Evolutionary conservation across 2,113 vertebrate genomes (phyloP).

Genomic region (Nyctereutes procyonoides): DNA sequence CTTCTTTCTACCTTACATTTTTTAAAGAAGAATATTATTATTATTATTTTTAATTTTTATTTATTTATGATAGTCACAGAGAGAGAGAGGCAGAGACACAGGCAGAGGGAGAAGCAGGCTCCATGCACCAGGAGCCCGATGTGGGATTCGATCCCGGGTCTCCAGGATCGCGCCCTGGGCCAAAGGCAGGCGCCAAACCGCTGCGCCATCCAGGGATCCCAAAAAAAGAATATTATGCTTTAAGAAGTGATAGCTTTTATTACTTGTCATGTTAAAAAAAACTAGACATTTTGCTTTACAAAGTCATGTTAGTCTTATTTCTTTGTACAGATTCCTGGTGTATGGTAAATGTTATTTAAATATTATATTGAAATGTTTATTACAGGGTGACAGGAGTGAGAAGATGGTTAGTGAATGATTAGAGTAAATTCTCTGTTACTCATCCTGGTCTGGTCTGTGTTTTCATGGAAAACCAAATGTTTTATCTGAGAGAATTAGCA

Average conservation of each 20-base stretch:
- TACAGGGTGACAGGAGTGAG: background rate
- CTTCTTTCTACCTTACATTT: conserved; percentile 49
- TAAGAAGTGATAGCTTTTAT: conserved; percentile 63
- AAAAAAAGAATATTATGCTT: conserved; percentile 49
- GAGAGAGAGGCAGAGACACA: no score
- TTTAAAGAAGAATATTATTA: conserved; percentile 50
- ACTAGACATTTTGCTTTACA: conserved; percentile 47
- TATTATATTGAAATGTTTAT: background rate
- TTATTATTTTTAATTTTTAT: no score
- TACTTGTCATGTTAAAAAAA: conserved; percentile 52
- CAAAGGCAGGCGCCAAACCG: no score
- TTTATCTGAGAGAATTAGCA: background rate
- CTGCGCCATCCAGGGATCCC: no score
- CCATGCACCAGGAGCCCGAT: no score
- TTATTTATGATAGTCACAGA: no score
- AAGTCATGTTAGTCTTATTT: conserved; percentile 52
- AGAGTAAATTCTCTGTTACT: conserved; percentile 10
- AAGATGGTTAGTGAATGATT: background rate
- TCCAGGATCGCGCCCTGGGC: no score
- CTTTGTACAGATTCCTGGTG: background rate
- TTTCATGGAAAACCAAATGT: conserved; percentile 29
- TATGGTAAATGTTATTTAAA: conserved; percentile 42
- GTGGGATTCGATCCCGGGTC: no score
- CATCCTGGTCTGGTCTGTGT: background rate
- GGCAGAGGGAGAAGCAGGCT: no score